Percentiles rank a stretch among this genome's conserved stretches.
Evolutionary conservation across 2,113 vertebrate species (phyloP).

Genomic region (Ciconia maguari): DNA sequence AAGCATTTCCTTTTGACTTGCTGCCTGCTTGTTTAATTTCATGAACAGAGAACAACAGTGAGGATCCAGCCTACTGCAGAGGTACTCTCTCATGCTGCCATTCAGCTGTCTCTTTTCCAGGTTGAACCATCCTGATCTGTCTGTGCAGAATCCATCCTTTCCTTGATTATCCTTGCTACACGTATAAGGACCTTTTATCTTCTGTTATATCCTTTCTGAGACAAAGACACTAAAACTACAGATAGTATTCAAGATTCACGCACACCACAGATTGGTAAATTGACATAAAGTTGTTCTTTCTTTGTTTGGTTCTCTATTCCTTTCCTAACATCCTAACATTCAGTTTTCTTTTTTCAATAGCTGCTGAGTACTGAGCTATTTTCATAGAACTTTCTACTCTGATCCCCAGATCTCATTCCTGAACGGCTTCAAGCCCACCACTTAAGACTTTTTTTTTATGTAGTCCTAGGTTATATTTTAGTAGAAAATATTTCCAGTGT

Average conservation of each 20-base stretch:
- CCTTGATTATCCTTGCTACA: background rate
- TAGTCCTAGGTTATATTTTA: background rate
- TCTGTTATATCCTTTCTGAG: background rate
- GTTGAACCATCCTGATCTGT: background rate
- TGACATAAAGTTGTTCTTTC: background rate
- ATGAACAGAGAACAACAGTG: background rate
- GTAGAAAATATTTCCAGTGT: background rate
- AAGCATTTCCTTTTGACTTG: background rate
- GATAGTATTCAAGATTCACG: rapidly evolving
- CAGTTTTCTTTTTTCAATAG: background rate
- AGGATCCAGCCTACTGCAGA: background rate
- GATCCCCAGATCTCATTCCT: background rate
- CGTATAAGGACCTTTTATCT: rapidly evolving
- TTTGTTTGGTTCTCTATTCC: background rate
- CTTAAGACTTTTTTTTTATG: background rate
- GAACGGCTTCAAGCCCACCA: background rate
- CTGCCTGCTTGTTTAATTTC: background rate
- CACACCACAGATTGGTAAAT: rapidly evolving
- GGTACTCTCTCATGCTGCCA: background rate
- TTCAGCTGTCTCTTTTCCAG: background rate
- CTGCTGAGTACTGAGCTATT: background rate
- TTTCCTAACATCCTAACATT: background rate
- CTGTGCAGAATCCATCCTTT: background rate
- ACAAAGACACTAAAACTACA: background rate
- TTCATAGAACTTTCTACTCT: background rate